Base-by-base conservation (phyloP, 1,140 invertebrate genomes). In the Cotesia chilonis region DNA sequence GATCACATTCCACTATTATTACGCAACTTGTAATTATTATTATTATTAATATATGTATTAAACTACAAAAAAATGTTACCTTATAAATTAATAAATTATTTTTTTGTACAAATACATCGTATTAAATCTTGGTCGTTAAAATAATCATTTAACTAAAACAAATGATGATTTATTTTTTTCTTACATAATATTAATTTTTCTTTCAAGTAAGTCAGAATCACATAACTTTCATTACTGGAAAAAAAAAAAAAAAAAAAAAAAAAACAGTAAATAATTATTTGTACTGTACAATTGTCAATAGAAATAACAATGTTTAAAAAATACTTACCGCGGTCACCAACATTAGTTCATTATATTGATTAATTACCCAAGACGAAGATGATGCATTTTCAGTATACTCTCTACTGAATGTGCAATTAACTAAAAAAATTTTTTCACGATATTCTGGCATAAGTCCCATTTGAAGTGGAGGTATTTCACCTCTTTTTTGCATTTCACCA, bases 401-500 rank as follows among this genome's bases (percentile, higher is more conserved):
- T 52, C 85, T 79, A 60, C 85, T 84, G 76, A 89, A 90, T 72
- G 82, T 78, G 75, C 84, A 87, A 76, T 86, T 86, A 61, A 77
- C 79, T 37, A 84, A 38, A 64, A 80, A 81, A 35, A 82, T 72
- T 68, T 78, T 76, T 17, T 78, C 73, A 20, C 66, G 47, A 69
- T 79, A 75, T 37, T 76, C 70, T 69, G 74, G 63, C 68, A 75
- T 52, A 12, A 77, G 68, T 57, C 81, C 77, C 52, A 78, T 70
- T 68, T 65, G 70, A 4, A 74, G 38, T 28, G 74, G 71, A 5
- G 60, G 74, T 64, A 66, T 64, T 6, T 55, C 17, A 38, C 51
- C 57, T 9, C 4, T 35, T 68, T 36, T 37, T 60, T 10, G 57
- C 12, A 47, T 20, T 41, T 78, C 65, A 47, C 81, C 74, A 20